Percentiles rank a stretch among this genome's conserved stretches.
phyloP scores from a whole-genome alignment of 2,888 invertebrate species.

The Noctuana brunneofusca region DNA sequence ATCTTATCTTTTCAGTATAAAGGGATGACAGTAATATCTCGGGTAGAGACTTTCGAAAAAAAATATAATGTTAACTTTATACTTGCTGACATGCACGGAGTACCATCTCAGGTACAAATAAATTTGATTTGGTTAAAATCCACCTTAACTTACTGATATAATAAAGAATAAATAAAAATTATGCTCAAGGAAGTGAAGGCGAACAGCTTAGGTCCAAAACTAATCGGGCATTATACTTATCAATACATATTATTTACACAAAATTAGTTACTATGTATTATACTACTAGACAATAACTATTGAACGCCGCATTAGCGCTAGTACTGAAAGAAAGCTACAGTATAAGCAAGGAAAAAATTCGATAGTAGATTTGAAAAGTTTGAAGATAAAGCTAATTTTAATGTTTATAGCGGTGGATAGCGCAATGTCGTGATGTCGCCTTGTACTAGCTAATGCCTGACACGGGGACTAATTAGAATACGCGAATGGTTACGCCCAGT shows the following conservation, averaged over 20 bases:
- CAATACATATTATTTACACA: neutral
- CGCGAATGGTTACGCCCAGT: slow-evolving; percentile 72
- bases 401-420: slow-evolving; percentile 22
- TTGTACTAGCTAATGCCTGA: slow-evolving; percentile 75
- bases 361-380: neutral
- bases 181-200: too few species aligned
- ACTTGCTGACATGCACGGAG: too few species aligned
- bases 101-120: too few species aligned
- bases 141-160: too few species aligned
- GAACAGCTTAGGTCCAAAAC: too few species aligned
- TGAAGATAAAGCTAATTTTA: slow-evolving; percentile 22
- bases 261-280: neutral
- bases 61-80: too few species aligned
- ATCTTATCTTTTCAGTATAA: neutral
- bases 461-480: slow-evolving; percentile 80
- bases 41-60: too few species aligned
- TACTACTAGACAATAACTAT: neutral
- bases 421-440: slow-evolving; percentile 50
- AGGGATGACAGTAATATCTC: neutral
- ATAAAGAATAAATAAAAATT: too few species aligned
- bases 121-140: too few species aligned
- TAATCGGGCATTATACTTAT: neutral
- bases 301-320: neutral
- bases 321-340: neutral
- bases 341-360: neutral